Base-by-base conservation (phyloP, 2,888 invertebrate genomes). In the Pelosia muscerda region DNA sequence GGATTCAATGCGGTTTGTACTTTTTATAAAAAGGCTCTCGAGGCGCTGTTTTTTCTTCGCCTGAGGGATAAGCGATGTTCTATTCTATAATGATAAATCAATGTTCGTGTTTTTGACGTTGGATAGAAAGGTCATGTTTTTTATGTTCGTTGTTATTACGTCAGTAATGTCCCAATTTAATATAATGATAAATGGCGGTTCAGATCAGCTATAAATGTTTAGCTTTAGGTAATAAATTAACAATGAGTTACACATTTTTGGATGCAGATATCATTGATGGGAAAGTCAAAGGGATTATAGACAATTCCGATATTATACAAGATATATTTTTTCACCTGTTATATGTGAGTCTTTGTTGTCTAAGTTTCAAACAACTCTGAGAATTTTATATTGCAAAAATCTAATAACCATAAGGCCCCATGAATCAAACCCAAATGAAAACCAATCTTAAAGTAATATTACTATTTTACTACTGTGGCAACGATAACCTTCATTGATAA, bases 1-100 rank as follows among this genome's bases (percentile, higher is more conserved):
- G 68, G 25, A 66, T 69, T 69, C 65, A 67, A 66, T 76, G 64
- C 58, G 53, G 56, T 60, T n/a, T 63, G 1, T 26, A 25, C 53
- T 53, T 58, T 74, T 63, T 62, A 34, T 64, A 25, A 23, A 22
- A 34, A 57, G 26, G 57, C 68, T 57, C 59, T 38, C 28, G 22
- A 22, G 28, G 19, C n/a, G 8, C 53, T n/a, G 13, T 9, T 64
- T 68, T 60, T 55, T 63, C 26, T 59, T 63, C 10, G 22, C 34
- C 34, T 34, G 15, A 38, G 38, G 22, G 28, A 58, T 53, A 67
- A 63, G 38, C 55, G 55, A 59, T 59, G 54, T 59, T 54, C 5
- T 54, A 55, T 63, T 38, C 53, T 34, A 22, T 63, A 63, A 67
- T 63, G 26, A 31, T 38, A 55, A n/a, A 54, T 57, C 28, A 57